Base-by-base conservation (phyloP, 2,797 vertebrate species). In the Psittacula echo region DNA sequence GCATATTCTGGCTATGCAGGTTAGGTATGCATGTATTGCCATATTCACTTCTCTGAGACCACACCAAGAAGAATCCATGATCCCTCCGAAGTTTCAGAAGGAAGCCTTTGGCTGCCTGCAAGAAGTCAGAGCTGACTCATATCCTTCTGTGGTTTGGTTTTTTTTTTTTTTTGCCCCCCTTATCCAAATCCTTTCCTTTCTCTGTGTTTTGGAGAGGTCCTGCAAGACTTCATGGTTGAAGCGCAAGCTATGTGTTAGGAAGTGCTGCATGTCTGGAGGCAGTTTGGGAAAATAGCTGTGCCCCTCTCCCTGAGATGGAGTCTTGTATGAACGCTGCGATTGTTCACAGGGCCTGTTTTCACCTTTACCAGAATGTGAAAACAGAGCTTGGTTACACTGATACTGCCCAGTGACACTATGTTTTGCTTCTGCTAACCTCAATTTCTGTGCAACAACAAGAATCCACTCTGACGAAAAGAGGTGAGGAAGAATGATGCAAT, bases 51-150 rank as follows among this genome's bases (percentile, higher is more conserved):
- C 56, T 80, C 80, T 66, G 81, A 75, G 61, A 72, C 47, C 60
- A 54, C 1, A 24, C 65, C 90, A 76, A 29, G 58, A 92, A 61
- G 78, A 37, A 83, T 70, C 77, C 77, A 90, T 95, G 85, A 85
- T 92, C 85, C 93, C 48, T 76, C 70, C 9, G 0, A 90, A 74
- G 67, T 73, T 95, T 87, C 87, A 72, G 94, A 89, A 82, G 3
- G 42, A 89, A 77, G 67, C 65, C 62, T 90, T 96, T 5, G 9
- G 77, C 92, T 85, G 53, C 58, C 71, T 60, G 72, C 48, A 51
- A 87, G 81, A 89, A 94, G 42, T 80, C 86, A 85, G 84, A 90
- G 81, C 93, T 95, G 94, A 96, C 84, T 96, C 90, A 92, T 68
- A 87, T 94, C 91, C 86, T 87, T 77, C 85, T 80, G 62, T 76